These are phyloP conservation scores for Acrossocheilus fasciatus DNA, from an alignment of 2,797 vertebrate species.

Conservation along the genomic window DNA sequence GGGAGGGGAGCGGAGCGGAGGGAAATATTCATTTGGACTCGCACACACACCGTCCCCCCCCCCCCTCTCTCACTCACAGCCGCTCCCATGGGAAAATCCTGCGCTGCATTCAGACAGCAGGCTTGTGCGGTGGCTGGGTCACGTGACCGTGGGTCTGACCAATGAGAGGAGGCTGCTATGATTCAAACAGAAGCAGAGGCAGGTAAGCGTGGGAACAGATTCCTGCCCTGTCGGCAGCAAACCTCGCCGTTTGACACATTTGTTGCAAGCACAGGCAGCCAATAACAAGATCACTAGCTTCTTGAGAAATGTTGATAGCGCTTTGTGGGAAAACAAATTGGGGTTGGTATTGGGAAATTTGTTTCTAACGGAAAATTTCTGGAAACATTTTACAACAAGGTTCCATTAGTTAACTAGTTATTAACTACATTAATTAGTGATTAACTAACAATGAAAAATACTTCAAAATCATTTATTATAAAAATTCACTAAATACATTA, in stretches of 20 bases:
- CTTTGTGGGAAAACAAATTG: conserved; percentile 16
- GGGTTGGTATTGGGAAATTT: background rate
- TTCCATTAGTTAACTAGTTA: background rate
- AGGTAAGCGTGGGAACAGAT: conserved; percentile 79
- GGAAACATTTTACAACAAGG: background rate
- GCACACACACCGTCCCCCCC: background rate
- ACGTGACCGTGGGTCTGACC: conserved; percentile 72
- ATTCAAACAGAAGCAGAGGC: conserved; percentile 80
- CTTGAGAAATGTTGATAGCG: background rate
- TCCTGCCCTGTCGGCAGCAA: conserved; percentile 32
- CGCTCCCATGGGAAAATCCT: conserved; percentile 86
- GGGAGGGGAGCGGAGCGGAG: conserved; percentile 21
- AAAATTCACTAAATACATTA: too few relatives aligned
- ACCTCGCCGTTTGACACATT: conserved; percentile 30
- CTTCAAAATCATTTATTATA: background rate
- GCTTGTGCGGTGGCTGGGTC: conserved; percentile 69
- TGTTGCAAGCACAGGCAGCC: conserved; percentile 19
- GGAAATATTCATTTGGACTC: conserved; percentile 63
- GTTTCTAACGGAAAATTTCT: background rate
- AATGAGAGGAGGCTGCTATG: conserved; percentile 75
- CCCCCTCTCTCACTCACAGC: conserved; percentile 64
- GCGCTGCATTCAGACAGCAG: conserved; percentile 72
- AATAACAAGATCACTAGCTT: conserved; percentile 26
- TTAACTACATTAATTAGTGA: background rate
- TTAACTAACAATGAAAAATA: background rate